Conservation (phyloP, 2,113 vertebrate genomes). For the Agelaius phoeniceus region DNA sequence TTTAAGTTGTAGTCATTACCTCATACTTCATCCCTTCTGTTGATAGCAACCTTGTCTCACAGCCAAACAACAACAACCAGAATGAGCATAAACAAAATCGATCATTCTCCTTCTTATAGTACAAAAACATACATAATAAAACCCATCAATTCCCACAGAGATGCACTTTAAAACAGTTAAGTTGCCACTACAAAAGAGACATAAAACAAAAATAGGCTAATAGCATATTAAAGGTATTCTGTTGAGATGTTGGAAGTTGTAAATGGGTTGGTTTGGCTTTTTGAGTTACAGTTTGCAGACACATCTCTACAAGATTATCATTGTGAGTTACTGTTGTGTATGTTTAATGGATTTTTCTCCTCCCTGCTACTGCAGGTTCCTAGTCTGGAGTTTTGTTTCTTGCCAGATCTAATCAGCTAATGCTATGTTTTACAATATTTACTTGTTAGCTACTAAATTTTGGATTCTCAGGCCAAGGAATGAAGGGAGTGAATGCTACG, state of each 20-base stretch:
- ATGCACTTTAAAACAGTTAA: slow-evolving; percentile 38
- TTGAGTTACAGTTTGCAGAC: slow-evolving; percentile 50
- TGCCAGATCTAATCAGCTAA: slow-evolving; percentile 21
- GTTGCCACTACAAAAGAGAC: slow-evolving; percentile 12
- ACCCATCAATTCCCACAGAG: slow-evolving; percentile 55
- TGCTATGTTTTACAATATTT: slow-evolving; percentile 15
- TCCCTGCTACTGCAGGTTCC: slow-evolving; percentile 35
- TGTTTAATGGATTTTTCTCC: slow-evolving; percentile 30
- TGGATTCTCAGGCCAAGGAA: slow-evolving; percentile 1
- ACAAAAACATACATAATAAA: slow-evolving; percentile 59
- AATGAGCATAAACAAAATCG: slow-evolving; percentile 60
- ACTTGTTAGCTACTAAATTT: slow-evolving; percentile 19
- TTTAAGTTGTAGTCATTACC: slow-evolving; percentile 63
- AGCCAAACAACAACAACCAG: slow-evolving; percentile 68
- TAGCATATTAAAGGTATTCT: slow-evolving; percentile 36
- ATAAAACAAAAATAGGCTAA: slow-evolving; percentile 47
- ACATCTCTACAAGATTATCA: slow-evolving; percentile 48
- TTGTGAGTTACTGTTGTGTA: slow-evolving; percentile 43
- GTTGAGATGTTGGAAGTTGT: slow-evolving; percentile 34
- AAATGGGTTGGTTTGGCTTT: slow-evolving; percentile 57
- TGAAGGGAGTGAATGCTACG: not conserved
- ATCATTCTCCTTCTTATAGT: slow-evolving; percentile 41
- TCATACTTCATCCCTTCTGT: slow-evolving; percentile 59
- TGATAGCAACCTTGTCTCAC: slow-evolving; percentile 71
- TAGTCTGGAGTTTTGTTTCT: slow-evolving; percentile 7